These are phyloP conservation scores for Hydrotaea diabolus DNA, from an alignment of 2,888 invertebrate genomes.

Conservation along the genomic window DNA sequence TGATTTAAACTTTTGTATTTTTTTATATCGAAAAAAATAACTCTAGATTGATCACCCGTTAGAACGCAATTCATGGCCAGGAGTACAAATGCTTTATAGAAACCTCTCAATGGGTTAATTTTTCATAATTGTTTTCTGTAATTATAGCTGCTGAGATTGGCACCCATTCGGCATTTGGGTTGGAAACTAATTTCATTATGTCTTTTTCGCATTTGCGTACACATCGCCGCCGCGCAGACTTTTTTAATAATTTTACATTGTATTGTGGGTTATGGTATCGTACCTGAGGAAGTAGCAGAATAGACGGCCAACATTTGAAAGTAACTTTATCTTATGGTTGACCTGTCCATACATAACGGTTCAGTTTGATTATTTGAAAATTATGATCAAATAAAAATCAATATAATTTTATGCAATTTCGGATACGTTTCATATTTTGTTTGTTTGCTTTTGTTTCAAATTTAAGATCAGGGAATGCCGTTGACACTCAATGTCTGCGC, in stretches of 20 bases:
- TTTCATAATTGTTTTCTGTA: slow-evolving; percentile 37
- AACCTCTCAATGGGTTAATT: slow-evolving; percentile 43
- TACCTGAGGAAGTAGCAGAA: neutral
- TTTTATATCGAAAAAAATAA: no score
- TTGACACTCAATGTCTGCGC: neutral
- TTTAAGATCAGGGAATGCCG: slow-evolving; percentile 16
- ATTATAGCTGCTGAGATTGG: slow-evolving; percentile 38
- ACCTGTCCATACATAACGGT: neutral
- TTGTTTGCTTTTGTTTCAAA: neutral
- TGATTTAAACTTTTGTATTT: no score
- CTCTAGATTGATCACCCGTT: no score
- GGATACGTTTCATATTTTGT: neutral
- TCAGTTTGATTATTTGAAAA: neutral
- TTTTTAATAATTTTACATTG: neutral
- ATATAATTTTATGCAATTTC: neutral
- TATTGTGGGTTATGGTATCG: neutral
- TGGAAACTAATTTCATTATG: slow-evolving; percentile 43
- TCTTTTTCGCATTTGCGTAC: neutral
- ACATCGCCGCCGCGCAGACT: neutral
- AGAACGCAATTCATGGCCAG: no score
- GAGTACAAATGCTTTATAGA: neutral
- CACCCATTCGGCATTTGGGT: slow-evolving; percentile 56
- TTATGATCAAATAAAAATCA: slow-evolving; percentile 3
- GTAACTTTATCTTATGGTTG: neutral
- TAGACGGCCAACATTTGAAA: neutral